Base-by-base conservation (phyloP, 2,797 vertebrate genomes). In the Brachyalestes nurse region DNA sequence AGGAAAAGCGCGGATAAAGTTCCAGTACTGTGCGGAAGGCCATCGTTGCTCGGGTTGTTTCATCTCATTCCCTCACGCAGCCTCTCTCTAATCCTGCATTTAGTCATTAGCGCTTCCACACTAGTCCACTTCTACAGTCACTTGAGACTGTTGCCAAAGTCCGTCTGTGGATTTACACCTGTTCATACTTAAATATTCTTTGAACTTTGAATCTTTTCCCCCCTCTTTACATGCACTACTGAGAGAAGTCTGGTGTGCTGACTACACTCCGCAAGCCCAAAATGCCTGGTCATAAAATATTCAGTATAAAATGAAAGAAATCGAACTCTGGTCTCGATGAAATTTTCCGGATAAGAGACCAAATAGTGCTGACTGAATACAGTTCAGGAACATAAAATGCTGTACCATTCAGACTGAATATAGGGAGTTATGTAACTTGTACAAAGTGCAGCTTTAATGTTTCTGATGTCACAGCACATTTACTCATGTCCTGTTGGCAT, bases 391-490 rank as follows among this genome's bases (percentile, higher is more conserved):
- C 65, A 70, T 64, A 85, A 73, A 86, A 75, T 77, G 75, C 67
- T 2, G 6, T 71, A 49, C 70, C 57, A 57, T 87, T 75, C 53
- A 57, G 83, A 82, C 66, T 10, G 69, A 72, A 83, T 82, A 69
- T 77, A 74, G 55, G 21, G 81, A 69, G 69, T 72, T 85, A 82
- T 82, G 61, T 74, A 78, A 78, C 77, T 72, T 77, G 71, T 51
- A 53, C 49, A 23, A 79, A 61, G 77, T 87, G 82, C 45, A 60
- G 75, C 38, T 75, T 85, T 81, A 83, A 87, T 61, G 76, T 80
- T 79, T 67, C 70, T 87, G 82, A 90, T 89, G 85, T 87, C 84
- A 86, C 84, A 82, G 84, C 86, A 82, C 84, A 85, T 89, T 80
- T 76, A 73, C 77, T 85, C 86, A 85, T 87, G 64, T 83, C 53